These are phyloP conservation scores for Apoda limacodes DNA, from an alignment of 2,888 invertebrate species.

Conservation along the genomic window DNA sequence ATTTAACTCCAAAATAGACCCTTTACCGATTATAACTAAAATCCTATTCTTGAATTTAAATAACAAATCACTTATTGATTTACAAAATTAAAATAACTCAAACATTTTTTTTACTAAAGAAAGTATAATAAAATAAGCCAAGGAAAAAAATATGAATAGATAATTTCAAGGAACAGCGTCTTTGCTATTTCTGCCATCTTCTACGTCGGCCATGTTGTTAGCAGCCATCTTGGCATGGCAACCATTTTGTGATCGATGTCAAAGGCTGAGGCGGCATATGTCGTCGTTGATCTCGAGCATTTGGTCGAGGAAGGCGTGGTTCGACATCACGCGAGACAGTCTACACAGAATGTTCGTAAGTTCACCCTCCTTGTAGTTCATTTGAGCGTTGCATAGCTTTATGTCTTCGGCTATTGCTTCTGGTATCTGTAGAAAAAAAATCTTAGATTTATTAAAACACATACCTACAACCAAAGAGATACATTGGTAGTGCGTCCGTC, in stretches of 20 bases:
- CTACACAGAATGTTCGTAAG: constrained; percentile 73
- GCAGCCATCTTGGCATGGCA: constrained; percentile 16
- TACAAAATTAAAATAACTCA: too few species aligned
- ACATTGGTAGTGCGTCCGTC: too few species aligned
- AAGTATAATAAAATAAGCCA: background rate
- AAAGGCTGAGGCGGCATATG: constrained; percentile 81
- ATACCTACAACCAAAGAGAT: too few species aligned
- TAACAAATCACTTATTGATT: too few species aligned
- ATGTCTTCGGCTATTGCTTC: constrained; percentile 72
- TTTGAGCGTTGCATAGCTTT: constrained; percentile 77
- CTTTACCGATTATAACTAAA: constrained; percentile 20
- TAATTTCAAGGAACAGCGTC: background rate
- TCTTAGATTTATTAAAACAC: too few species aligned
- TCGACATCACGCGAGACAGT: constrained; percentile 75
- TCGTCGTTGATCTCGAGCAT: constrained; percentile 83
- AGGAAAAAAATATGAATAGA: background rate
- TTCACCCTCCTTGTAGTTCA: constrained; percentile 75
- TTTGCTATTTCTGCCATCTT: background rate
- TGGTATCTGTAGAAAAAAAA: constrained; percentile 60
- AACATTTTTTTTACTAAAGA: too few species aligned
- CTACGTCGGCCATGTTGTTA: constrained; percentile 30
- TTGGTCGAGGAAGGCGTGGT: constrained; percentile 80
- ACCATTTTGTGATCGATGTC: constrained; percentile 24
- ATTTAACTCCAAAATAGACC: constrained; percentile 10
- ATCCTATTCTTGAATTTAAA: too few species aligned